Evolutionary conservation across 2,113 vertebrate genomes (phyloP), one percentile per base, ranked within the genome.

Genomic region (Pipra filicauda): DNA sequence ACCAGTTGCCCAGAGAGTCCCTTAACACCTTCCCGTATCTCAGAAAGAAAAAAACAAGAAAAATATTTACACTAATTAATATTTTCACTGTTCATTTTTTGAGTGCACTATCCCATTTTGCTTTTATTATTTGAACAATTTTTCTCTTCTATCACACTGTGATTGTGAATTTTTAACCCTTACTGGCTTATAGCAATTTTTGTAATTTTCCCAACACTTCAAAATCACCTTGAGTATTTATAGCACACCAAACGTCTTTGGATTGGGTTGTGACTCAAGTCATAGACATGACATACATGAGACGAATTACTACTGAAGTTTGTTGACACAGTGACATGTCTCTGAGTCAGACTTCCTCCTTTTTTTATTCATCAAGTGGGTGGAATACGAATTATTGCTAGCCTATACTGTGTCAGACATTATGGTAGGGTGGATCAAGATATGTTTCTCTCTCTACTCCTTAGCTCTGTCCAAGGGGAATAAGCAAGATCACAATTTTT

Each of bases 291-390:
- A 85, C 39, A 55, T 61, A 55, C 20, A 90, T n/a, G 55, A 80
- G 30, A 88, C 82, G 11, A 1, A 0, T 66, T 93, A 74, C 69
- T 87, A 52, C 19, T 72, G 54, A 77, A 23, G 1, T 37, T 37
- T 89, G 61, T 85, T 87, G 70, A 75, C 28, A 65, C 20, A 81
- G 26, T 82, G 86, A 94, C 62, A 81, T 0, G 0, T 41, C 52
- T 92, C 46, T 94, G 95, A 95, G 84, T 96, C 94, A 94, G 61
- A 65, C 28, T 95, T 94, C 49, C 52, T 77, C 74, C 41, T 54
- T 55, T 59, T 84, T 86, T 89, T 59, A 81, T 91, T 92, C 48
- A 33, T 54, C n/a, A 62, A 85, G 37, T 91, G 93, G 57, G 84
- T 78, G 70, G 89, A 33, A 65, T 64, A 62, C 52, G 46, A 93